Evolutionary conservation across 2,888 invertebrate genomes (phyloP).

Genomic region (Tethea ocularis): DNA sequence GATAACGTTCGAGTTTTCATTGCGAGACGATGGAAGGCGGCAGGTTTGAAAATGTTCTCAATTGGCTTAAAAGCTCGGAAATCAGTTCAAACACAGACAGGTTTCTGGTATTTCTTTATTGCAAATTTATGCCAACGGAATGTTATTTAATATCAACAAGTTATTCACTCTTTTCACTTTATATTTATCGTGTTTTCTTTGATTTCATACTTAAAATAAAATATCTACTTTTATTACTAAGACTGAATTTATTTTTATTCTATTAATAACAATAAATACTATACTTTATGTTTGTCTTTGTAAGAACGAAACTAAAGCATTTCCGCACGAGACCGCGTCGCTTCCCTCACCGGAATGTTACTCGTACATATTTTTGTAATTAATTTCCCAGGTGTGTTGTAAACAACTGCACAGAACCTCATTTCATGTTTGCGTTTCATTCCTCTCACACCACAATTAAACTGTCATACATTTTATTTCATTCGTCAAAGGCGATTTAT

Average conservation of each 20-base stretch:
- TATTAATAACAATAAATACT: no score
- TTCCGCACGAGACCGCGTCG: constrained; percentile 4
- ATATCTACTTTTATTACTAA: no score
- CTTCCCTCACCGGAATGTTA: constrained; percentile 18
- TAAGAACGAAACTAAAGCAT: neutral
- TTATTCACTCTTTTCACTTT: neutral
- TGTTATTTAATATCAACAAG: constrained; percentile 8
- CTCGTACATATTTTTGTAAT: constrained; percentile 60
- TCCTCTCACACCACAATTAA: constrained; percentile 41
- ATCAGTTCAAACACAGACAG: constrained; percentile 38
- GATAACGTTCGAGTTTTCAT: constrained; percentile 62
- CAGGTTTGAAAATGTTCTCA: constrained; percentile 56
- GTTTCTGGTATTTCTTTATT: constrained; percentile 19
- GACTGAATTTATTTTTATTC: no score
- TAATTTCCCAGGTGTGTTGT: constrained; percentile 66
- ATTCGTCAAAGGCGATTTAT: neutral
- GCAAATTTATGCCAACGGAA: neutral
- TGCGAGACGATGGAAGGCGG: constrained; percentile 30
- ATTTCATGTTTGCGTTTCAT: constrained; percentile 51
- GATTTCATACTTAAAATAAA: neutral
- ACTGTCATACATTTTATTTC: constrained; percentile 34
- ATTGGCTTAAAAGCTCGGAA: constrained; percentile 59
- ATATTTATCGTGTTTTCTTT: neutral
- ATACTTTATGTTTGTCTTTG: neutral
- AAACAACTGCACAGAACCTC: constrained; percentile 55